Evolutionary conservation across 2,888 invertebrate species (phyloP), one percentile per base, ranked within the genome.

Genomic region (Ditylenchus weischeri): DNA sequence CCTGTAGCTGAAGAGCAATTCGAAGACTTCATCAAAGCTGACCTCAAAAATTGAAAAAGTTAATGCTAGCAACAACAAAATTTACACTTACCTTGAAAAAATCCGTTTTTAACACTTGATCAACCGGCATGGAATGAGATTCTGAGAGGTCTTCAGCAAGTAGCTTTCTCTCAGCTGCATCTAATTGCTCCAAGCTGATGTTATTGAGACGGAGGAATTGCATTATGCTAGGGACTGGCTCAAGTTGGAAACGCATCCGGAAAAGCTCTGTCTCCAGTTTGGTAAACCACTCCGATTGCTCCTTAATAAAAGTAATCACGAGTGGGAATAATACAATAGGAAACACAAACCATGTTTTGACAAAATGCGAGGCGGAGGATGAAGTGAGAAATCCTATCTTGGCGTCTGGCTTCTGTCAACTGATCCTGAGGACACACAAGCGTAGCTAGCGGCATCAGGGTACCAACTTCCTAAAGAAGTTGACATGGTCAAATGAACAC

Each of bases 291-390:
- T 87, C 88, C 47, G 90, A 87, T 49, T 92, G 86, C 66, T 94
- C 93, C 47, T 68, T 15, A 38, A 59, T 18, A 43, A 2, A 15
- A 43, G 3, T 43, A 43, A 8, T 10, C 8, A 43, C 10, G n/a
- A n/a, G n/a, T 54, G 21, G 15, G 10, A 54, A 29, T 7, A 15
- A 54, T 10, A 54, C 54, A 23, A n/a, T 54, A 15, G 54, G 3
- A 54, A 29, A 54, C 15, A 5, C 10, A 54, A 54, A 59, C 59
- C 75, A 91, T 90, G 11, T 74, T 78, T 79, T 90, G 88, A 82
- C 93, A 94, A 84, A 92, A 95, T 0, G 92, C 92, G 67, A 98
- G 84, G 66, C 94, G 87, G 4, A 96, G 86, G 77, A 95, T 91
- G 83, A 90, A 95, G 84, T 98, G 96, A 0, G 95, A 92, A 62